Conservation (phyloP, 1,140 invertebrate genomes). For the Tetramorium alpestre region DNA sequence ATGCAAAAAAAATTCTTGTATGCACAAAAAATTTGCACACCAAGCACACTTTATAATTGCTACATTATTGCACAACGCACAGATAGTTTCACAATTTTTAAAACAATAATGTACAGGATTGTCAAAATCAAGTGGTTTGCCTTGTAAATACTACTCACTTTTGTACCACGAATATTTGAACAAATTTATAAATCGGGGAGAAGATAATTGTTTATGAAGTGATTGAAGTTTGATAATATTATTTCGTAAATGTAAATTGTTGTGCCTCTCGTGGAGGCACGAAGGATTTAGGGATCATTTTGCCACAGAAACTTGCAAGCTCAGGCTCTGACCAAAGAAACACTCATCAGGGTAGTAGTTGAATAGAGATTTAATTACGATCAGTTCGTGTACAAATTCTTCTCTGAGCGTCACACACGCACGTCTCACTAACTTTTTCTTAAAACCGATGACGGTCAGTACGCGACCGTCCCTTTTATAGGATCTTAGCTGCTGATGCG, state of each 20-base stretch:
- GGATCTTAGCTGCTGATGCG: too few relatives aligned
- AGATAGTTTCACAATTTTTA: neutral
- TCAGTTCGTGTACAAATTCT: too few relatives aligned
- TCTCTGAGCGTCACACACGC: too few relatives aligned
- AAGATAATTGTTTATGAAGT: neutral
- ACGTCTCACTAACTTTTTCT: too few relatives aligned
- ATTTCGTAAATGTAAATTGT: neutral
- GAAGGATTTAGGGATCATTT: too few relatives aligned
- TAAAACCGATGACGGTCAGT: too few relatives aligned
- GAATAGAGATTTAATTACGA: too few relatives aligned
- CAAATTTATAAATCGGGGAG: neutral
- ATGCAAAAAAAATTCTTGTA: neutral
- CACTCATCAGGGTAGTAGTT: too few relatives aligned
- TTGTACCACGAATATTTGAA: neutral
- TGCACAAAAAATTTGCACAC: neutral
- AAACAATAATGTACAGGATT: neutral
- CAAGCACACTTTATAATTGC: neutral
- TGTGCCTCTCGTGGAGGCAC: too few relatives aligned
- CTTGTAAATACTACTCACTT: neutral
- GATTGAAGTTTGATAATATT: neutral
- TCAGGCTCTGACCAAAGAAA: too few relatives aligned
- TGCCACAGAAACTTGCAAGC: too few relatives aligned
- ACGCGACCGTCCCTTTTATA: too few relatives aligned
- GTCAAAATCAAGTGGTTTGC: neutral
- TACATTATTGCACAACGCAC: neutral